Percentiles rank a stretch among this genome's conserved stretches.
Conservation (phyloP, 2,797 vertebrate species). For the Enteromius viviparus region DNA sequence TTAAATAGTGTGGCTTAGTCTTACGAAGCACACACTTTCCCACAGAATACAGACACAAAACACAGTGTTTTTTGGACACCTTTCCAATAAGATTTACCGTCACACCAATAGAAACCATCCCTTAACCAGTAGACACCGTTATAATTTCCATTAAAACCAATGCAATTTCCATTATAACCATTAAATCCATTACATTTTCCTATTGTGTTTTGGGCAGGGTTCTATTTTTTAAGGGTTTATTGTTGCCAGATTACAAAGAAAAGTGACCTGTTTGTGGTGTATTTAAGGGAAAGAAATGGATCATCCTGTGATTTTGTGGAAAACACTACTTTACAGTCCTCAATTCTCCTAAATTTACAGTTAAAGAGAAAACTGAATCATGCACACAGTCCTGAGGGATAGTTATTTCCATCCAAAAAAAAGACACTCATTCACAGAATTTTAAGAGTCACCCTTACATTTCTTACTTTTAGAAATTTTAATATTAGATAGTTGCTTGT, state of each 20-base stretch:
- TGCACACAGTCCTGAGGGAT: background rate
- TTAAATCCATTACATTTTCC: no score
- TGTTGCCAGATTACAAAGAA: conserved; percentile 7
- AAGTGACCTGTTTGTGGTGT: background rate
- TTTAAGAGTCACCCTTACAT: background rate
- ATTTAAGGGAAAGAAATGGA: background rate
- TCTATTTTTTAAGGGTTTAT: background rate
- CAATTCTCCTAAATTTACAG: background rate
- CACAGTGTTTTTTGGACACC: no score
- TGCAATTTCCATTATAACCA: no score
- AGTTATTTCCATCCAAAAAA: background rate
- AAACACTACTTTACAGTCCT: conserved; percentile 14
- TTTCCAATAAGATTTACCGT: no score
- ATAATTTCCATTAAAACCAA: no score
- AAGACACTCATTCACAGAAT: background rate
- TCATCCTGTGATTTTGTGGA: conserved; percentile 17
- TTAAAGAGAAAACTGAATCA: conserved; percentile 19
- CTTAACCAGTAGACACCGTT: no score
- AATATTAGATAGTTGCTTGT: no score
- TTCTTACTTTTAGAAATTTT: no score
- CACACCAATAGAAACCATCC: no score
- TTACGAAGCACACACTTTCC: background rate
- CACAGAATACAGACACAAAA: background rate
- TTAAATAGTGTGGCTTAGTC: background rate
- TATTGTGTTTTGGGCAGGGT: no score